A percentile compares a stretch with the other conserved stretches of the same genome.
Evolutionary conservation across 2,113 vertebrate species (phyloP).

Genomic region (Halcyon senegalensis): DNA sequence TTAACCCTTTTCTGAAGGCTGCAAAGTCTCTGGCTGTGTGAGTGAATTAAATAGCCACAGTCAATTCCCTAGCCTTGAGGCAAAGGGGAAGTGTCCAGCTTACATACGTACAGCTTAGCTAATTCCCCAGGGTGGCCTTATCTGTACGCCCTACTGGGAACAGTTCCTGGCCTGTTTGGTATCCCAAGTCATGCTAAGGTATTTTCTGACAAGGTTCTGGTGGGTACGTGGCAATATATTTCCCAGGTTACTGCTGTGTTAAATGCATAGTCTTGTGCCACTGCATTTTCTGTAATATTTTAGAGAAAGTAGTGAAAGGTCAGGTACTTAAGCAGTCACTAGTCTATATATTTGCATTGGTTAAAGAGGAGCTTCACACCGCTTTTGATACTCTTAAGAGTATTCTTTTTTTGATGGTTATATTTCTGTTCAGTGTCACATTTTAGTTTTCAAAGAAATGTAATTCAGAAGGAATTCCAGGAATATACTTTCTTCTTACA

Average conservation of each 20-base stretch:
- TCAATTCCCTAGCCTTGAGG: background rate
- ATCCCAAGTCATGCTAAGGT: background rate
- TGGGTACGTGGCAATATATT: background rate
- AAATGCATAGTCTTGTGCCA: background rate
- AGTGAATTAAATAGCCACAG: background rate
- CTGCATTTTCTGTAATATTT: background rate
- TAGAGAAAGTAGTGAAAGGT: background rate
- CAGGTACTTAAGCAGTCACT: background rate
- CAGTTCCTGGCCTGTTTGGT: background rate
- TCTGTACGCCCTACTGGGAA: background rate
- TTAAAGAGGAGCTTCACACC: background rate
- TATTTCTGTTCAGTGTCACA: background rate
- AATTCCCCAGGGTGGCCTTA: background rate
- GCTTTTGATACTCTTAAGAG: background rate
- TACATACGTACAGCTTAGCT: background rate
- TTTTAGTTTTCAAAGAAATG: background rate
- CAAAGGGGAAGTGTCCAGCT: background rate
- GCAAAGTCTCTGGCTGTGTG: background rate
- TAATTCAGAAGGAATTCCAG: background rate
- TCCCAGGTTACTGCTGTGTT: background rate
- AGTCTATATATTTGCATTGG: background rate
- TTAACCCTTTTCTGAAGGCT: background rate
- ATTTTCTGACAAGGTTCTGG: background rate
- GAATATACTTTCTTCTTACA: background rate
- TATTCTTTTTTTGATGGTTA: background rate